These are phyloP conservation scores for Habroteleia sp. DNA, from an alignment of 2,888 invertebrate genomes.

Conservation along the genomic window DNA sequence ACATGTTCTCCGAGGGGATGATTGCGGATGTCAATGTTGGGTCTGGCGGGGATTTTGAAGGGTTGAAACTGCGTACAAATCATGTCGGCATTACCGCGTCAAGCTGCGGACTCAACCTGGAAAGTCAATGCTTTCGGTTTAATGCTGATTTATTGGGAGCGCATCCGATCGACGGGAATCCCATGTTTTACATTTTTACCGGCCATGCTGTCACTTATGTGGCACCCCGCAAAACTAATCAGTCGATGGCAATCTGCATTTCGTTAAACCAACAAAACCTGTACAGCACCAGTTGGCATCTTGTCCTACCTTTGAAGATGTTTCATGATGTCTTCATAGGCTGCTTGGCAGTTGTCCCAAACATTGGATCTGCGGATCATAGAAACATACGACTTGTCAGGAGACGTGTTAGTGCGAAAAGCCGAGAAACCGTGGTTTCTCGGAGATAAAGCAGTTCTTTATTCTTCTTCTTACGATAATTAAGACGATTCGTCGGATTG, in stretches of 20 bases:
- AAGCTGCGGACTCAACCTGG: slow-evolving; percentile 78
- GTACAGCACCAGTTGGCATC: slow-evolving; percentile 5
- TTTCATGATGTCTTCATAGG: slow-evolving; percentile 97
- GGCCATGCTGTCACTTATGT: slow-evolving; percentile 15
- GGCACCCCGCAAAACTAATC: slow-evolving; percentile 56
- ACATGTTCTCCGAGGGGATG: slow-evolving; percentile 60
- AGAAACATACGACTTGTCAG: slow-evolving; percentile 66
- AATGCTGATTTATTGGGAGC: slow-evolving; percentile 80
- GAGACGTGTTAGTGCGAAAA: slow-evolving; percentile 33
- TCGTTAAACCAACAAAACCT: slow-evolving; percentile 40
- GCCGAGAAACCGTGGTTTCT: slow-evolving; percentile 36
- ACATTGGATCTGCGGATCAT: slow-evolving; percentile 82
- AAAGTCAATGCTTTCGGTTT: slow-evolving; percentile 76
- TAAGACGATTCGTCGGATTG: not conserved
- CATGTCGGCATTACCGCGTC: slow-evolving; percentile 80
- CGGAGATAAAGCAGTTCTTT: not conserved
- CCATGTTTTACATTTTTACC: slow-evolving; percentile 60
- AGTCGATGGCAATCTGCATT: slow-evolving; percentile 9
- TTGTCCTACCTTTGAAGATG: slow-evolving; percentile 93
- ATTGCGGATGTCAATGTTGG: slow-evolving; percentile 65
- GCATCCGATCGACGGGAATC: slow-evolving; percentile 60
- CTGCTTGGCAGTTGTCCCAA: slow-evolving; percentile 97
- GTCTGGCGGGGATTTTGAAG: slow-evolving; percentile 64
- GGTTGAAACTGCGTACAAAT: slow-evolving; percentile 75
- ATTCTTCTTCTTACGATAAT: slow-evolving; percentile 2